Base-by-base conservation (phyloP, 1,140 invertebrate species). In the Octopus bimaculoides region DNA sequence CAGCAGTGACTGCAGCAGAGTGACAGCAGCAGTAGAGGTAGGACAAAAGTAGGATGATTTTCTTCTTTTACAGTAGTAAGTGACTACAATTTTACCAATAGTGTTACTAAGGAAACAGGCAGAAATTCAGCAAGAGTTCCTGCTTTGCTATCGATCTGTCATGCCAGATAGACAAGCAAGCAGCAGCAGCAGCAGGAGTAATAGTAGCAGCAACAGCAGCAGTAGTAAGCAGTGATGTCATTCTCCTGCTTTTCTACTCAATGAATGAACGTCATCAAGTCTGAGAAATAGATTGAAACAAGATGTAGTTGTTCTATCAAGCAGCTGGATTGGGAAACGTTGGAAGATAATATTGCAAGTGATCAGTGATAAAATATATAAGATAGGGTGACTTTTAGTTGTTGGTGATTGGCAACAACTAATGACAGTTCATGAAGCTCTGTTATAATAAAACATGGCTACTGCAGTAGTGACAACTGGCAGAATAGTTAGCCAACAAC, bases 21-120 rank as follows among this genome's bases (percentile, higher is more conserved):
- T 41, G 26, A 41, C 66, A 71, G 66, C 66, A 71, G 66, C 26
- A n/a, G 66, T 71, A 71, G 17, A 71, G 17, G 66, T n/a, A 71
- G 66, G 66, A 71, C 66, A 71, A 20, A 71, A 14, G 66, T 71
- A 20, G 17, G 66, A 71, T 71, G 66, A 71, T 71, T 71, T 71
- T 71, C 66, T 71, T 71, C 66, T 71, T 71, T 14, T 71, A 71
- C 66, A n/a, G 66, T 71, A 71, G 66, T 12, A 17, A 17, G 5
- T 9, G 17, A 71, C 5, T 71, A 71, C 17, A 71, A 71, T 71
- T 71, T 71, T 71, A 71, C 66, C 66, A 71, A 71, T 71, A 71
- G 66, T 71, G 66, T 71, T 71, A 71, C 66, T 20, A 71, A 71
- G 66, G 66, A 71, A 71, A 71, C 66, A 71, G 26, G 66, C 66